Percentiles rank a stretch among this genome's conserved stretches.
Conservation (phyloP, 30 jellyfish, hydroid and myxozoan genomes). For the Chironex yamaguchii region DNA sequence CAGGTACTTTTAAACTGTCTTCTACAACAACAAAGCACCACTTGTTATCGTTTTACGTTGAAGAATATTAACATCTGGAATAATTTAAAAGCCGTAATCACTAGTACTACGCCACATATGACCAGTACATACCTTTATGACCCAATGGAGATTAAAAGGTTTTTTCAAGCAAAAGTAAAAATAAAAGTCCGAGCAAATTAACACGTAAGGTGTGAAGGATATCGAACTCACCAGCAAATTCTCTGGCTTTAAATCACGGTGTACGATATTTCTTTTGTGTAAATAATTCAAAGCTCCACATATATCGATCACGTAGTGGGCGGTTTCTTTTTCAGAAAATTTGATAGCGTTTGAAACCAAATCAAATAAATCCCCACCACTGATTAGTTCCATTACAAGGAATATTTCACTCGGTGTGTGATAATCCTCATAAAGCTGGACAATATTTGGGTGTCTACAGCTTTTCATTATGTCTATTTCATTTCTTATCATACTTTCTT, state of each 20-base stretch:
- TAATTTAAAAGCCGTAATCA: no score
- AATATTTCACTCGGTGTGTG: constrained; percentile 74
- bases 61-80: no score
- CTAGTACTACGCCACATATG: no score
- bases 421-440: constrained; percentile 73
- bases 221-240: constrained; percentile 90
- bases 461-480: constrained; percentile 85
- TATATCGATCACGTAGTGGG: constrained; percentile 76
- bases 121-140: no score
- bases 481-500: constrained; percentile 82
- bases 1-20: no score
- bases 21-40: no score
- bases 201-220: not conserved
- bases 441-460: constrained; percentile 91
- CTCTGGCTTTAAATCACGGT: constrained; percentile 96
- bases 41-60: no score
- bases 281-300: constrained; percentile 91
- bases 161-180: no score
- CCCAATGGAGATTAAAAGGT: no score
- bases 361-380: constrained; percentile 98
- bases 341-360: constrained; percentile 80
- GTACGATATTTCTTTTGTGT: constrained; percentile 87
- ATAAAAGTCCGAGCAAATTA: not conserved
- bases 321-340: constrained; percentile 88
- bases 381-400: constrained; percentile 91